phyloP scores from a whole-genome alignment of 2,797 vertebrate species.

The Sebastes nivosus region DNA sequence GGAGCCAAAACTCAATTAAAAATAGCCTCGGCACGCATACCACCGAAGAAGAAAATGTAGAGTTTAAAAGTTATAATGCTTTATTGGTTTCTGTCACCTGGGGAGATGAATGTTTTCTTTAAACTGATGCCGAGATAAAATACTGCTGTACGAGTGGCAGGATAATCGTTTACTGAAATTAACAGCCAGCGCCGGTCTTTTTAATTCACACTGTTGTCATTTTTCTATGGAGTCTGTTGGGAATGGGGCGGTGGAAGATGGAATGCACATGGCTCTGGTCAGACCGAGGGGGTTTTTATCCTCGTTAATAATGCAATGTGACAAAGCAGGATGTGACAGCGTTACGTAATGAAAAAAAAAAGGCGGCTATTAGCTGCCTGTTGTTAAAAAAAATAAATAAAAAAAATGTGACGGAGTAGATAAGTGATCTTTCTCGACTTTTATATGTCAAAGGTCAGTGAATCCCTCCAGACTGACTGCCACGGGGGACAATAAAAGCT shows the following conservation, averaged over 20 bases:
- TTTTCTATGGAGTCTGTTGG: conserved; percentile 25
- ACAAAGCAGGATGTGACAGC: conserved; percentile 42
- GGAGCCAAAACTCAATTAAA: conserved; percentile 57
- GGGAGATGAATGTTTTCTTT: conserved; percentile 59
- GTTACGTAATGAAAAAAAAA: conserved; percentile 19
- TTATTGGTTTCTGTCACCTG: conserved; percentile 44
- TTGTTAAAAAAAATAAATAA: not conserved
- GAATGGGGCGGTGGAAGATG: conserved; percentile 25
- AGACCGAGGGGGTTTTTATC: conserved; percentile 21
- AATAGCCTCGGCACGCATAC: conserved; percentile 23
- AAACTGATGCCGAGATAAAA: conserved; percentile 60
- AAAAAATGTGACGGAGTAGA: not conserved
- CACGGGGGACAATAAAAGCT: conserved; percentile 27
- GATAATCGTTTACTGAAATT: conserved; percentile 66
- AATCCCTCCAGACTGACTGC: conserved; percentile 1
- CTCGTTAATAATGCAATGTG: conserved; percentile 55
- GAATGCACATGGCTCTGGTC: conserved; percentile 27
- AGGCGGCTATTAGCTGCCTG: not conserved
- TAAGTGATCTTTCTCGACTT: conserved; percentile 15
- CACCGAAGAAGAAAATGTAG: conserved; percentile 10
- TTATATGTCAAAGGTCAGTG: conserved; percentile 38
- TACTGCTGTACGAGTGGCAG: conserved; percentile 47
- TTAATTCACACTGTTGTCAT: conserved; percentile 48
- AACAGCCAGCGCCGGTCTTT: conserved; percentile 32
- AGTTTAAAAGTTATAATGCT: conserved; percentile 53